Percentiles rank a stretch among this genome's conserved stretches.
Conservation (phyloP, 2,888 invertebrate species). For the Pyrrhosoma nymphula region DNA sequence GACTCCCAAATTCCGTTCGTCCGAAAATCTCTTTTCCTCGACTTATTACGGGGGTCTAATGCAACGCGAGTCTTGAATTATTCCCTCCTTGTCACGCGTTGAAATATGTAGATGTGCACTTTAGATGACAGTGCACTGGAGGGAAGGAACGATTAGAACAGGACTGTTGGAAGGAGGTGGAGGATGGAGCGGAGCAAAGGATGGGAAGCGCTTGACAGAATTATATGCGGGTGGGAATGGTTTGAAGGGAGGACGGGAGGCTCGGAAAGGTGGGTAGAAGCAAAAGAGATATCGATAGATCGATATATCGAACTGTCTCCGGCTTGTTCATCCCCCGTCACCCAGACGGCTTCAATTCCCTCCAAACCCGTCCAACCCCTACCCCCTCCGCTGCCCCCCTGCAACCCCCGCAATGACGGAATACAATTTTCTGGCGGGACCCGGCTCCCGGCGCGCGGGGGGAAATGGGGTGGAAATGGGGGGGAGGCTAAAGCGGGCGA, state of each 20-base stretch:
- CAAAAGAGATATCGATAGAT: conserved; percentile 25
- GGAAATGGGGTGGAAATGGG: too few species aligned
- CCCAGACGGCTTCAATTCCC: conserved; percentile 23
- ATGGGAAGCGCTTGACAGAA: neutral
- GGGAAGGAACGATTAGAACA: neutral
- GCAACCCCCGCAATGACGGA: conserved; percentile 1
- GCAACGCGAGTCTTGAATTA: neutral
- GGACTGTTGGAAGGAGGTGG: neutral
- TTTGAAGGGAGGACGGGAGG: neutral
- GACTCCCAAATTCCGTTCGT: too few species aligned
- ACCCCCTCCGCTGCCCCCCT: neutral
- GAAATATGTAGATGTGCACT: neutral
- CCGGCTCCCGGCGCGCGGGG: neutral
- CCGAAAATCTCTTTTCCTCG: neutral
- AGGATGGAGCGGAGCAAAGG: neutral
- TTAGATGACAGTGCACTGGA: neutral
- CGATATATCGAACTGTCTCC: conserved; percentile 66
- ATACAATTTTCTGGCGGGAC: conserved; percentile 23
- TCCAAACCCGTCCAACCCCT: neutral
- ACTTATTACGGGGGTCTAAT: neutral
- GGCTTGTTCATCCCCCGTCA: conserved; percentile 57
- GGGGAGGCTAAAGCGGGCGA: neutral
- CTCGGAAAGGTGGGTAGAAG: neutral
- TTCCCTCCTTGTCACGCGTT: neutral
- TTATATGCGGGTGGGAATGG: neutral